Evolutionary conservation across 1,140 invertebrate genomes (phyloP).

Genomic region (fruit fly (Drosophila melanogaster)): DNA sequence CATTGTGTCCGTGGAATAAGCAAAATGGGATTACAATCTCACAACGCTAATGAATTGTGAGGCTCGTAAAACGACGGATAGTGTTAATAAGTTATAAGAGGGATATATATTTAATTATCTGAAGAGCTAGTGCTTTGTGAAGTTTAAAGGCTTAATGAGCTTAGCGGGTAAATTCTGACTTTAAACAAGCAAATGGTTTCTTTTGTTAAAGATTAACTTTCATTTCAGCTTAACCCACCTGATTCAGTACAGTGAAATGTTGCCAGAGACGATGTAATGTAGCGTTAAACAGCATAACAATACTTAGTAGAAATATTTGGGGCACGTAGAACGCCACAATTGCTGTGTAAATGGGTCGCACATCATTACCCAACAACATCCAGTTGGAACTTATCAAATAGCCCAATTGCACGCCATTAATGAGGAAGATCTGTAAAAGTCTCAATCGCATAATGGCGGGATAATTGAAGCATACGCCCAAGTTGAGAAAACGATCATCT

Average conservation of each 20-base stretch:
- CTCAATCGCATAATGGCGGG: slow-evolving; percentile 63
- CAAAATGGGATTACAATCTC: slow-evolving; percentile 8
- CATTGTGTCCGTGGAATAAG: no score
- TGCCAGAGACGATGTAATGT: slow-evolving; percentile 74
- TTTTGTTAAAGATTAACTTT: not conserved
- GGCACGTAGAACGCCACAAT: slow-evolving; percentile 77
- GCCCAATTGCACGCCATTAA: slow-evolving; percentile 47
- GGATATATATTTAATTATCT: slow-evolving; percentile 12
- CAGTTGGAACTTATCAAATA: slow-evolving; percentile 69
- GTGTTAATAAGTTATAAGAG: not conserved
- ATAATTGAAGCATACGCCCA: slow-evolving; percentile 73
- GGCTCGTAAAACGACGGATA: not conserved
- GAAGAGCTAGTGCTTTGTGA: not conserved
- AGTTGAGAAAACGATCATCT: slow-evolving; percentile 53
- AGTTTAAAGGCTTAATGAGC: no score
- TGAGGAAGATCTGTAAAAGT: slow-evolving; percentile 58
- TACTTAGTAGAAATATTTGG: slow-evolving; percentile 71
- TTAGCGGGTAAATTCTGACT: not conserved
- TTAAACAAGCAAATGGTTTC: no score
- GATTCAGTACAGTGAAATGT: slow-evolving; percentile 67
- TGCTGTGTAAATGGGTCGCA: slow-evolving; percentile 70
- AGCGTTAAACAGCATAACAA: slow-evolving; percentile 68
- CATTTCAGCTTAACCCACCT: slow-evolving; percentile 34
- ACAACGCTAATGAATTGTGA: slow-evolving; percentile 20
- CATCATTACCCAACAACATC: slow-evolving; percentile 66